Percentiles rank a stretch among this genome's conserved stretches.
These are phyloP conservation scores for Mellilla xanthometata DNA, from an alignment of 2,888 invertebrate genomes.

Conservation along the genomic window DNA sequence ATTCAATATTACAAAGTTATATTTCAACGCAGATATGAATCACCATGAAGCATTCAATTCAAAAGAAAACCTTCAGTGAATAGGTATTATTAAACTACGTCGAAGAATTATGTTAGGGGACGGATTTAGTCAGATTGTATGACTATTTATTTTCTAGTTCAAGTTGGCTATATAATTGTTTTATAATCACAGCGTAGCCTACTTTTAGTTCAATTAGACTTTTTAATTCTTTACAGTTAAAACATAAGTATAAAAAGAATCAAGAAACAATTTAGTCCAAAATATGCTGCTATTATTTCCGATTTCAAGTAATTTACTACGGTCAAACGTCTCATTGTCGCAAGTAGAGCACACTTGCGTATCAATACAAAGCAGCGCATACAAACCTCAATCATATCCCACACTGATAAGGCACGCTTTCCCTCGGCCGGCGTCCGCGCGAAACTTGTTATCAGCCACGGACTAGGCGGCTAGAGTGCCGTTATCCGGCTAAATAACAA, in stretches of 20 bases:
- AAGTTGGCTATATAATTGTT: no score
- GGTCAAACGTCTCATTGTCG: background rate
- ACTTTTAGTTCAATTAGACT: no score
- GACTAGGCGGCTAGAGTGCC: slow-evolving; percentile 41
- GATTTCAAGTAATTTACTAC: background rate
- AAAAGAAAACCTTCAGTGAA: background rate
- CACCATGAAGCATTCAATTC: background rate
- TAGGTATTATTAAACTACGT: no score
- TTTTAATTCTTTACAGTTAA: no score
- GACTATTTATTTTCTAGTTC: no score
- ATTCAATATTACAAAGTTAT: background rate
- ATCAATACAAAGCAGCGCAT: slow-evolving; percentile 9
- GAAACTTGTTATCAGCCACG: slow-evolving; percentile 55
- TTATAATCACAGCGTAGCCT: no score
- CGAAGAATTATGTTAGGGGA: no score
- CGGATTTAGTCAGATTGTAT: no score
- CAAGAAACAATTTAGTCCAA: no score
- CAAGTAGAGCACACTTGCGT: slow-evolving; percentile 19
- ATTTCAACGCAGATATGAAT: background rate
- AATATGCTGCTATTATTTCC: background rate
- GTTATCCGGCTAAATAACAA: slow-evolving; percentile 68
- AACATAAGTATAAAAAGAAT: no score
- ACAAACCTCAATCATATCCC: slow-evolving; percentile 7
- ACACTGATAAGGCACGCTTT: slow-evolving; percentile 42
- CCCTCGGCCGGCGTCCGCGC: slow-evolving; percentile 16